These are phyloP conservation scores for Columba janthina DNA, from an alignment of 2,113 vertebrate species.

Conservation along the genomic window DNA sequence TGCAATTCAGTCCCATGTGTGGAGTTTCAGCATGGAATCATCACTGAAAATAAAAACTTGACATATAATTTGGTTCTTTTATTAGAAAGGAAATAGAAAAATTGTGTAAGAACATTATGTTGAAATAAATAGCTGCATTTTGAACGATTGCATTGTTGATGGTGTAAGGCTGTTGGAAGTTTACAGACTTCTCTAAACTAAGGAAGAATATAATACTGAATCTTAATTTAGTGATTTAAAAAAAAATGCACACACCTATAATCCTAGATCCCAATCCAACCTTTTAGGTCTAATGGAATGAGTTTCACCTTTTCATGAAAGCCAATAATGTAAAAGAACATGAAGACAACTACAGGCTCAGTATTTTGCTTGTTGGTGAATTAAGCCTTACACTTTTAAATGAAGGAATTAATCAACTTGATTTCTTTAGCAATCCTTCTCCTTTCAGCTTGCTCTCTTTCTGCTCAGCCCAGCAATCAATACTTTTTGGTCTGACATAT, in stretches of 20 bases:
- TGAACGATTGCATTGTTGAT: not conserved
- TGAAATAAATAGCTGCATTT: not conserved
- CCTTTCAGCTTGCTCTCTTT: not conserved
- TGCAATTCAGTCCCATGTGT: not conserved
- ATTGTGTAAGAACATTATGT: not conserved
- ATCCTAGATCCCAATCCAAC: not conserved
- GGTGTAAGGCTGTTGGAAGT: not conserved
- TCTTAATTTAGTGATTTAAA: not conserved
- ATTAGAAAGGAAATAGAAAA: not conserved
- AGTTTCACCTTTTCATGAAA: not conserved
- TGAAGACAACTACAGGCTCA: not conserved
- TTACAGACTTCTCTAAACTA: not conserved
- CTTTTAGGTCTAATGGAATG: not conserved
- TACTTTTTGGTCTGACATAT: not conserved
- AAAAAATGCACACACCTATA: rapidly evolving
- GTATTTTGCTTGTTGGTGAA: not conserved
- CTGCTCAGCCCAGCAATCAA: not conserved
- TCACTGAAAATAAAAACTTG: not conserved
- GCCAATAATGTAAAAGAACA: not conserved
- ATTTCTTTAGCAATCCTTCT: not conserved
- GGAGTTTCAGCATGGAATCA: not conserved
- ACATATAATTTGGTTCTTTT: not conserved
- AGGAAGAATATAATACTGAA: not conserved
- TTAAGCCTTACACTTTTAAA: not conserved
- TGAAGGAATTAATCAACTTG: not conserved